Evolutionary conservation across 2,888 invertebrate genomes (phyloP).

Genomic region (Orgyia antiqua): DNA sequence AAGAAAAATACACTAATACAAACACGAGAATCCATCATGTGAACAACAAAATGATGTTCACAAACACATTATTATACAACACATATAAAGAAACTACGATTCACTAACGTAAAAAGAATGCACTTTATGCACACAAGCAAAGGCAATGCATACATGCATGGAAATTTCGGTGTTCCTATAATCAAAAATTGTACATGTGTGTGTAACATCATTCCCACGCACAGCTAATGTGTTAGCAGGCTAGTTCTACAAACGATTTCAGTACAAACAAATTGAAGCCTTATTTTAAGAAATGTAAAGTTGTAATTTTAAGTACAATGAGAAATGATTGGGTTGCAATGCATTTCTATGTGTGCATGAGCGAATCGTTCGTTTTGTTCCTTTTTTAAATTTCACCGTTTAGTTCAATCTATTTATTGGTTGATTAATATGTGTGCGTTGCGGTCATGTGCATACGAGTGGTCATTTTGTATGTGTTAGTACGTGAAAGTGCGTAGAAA

Average conservation of each 20-base stretch:
- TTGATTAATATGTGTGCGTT: slow-evolving; percentile 57
- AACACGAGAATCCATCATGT: slow-evolving; percentile 69
- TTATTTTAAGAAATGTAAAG: slow-evolving; percentile 22
- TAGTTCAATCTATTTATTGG: slow-evolving; percentile 79
- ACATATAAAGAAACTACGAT: slow-evolving; percentile 27
- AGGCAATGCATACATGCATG: slow-evolving; percentile 38
- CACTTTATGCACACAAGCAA: slow-evolving; percentile 45
- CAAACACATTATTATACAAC: slow-evolving; percentile 34
- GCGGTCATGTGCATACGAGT: slow-evolving; percentile 42
- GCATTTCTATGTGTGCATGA: slow-evolving; percentile 50
- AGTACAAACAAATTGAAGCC: slow-evolving; percentile 30
- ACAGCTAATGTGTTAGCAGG: slow-evolving; percentile 62
- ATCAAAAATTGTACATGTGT: slow-evolving; percentile 55
- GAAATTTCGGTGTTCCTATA: slow-evolving; percentile 72
- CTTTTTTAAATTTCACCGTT: slow-evolving; percentile 79
- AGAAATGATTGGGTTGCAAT: slow-evolving; percentile 72
- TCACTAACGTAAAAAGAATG: slow-evolving; percentile 50
- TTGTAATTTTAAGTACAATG: slow-evolving; percentile 19
- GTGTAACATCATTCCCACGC: slow-evolving; percentile 59
- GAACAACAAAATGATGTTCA: slow-evolving; percentile 61
- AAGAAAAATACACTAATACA: slow-evolving; percentile 68
- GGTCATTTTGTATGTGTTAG: slow-evolving; percentile 34
- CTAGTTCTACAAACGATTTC: slow-evolving; percentile 56
- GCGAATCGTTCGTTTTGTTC: slow-evolving; percentile 74
- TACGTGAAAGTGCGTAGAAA: slow-evolving; percentile 73